Base-by-base conservation (phyloP, 2,888 invertebrate genomes). In the Pseudococcus longispinus region DNA sequence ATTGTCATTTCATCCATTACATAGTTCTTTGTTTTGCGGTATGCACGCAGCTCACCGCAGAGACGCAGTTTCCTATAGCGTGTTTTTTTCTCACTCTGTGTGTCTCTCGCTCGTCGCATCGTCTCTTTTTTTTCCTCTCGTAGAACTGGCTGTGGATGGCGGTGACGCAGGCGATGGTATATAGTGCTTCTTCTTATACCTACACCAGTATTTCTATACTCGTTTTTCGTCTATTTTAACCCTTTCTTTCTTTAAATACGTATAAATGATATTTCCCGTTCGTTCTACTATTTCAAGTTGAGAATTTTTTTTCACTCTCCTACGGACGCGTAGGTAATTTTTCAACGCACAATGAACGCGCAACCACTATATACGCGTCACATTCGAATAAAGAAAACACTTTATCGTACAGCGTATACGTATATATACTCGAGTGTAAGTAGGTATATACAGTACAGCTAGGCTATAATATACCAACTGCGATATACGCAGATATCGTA, bases 1-100 rank as follows among this genome's bases (percentile, higher is more conserved):
- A 74, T 74, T 74, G 74, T 74, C 74, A 74, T 74, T 74, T 74
- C 74, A 74, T 74, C 74, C 74, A 74, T 74, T 74, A 74, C 37
- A 37, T 74, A 74, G 74, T 74, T 74, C 74, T 74, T 74, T 74
- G 74, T 74, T 74, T 74, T 74, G 74, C 74, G 74, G 74, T 74
- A 74, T 74, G 74, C 37, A 74, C 26, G 65, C 65, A 74, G 26
- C 70, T 70, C 70, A 70, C 70, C 70, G 70, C 70, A 70, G 70
- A 70, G 70, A 70, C 70, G 70, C 70, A 70, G 70, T 37, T 74
- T 74, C 74, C 74, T 74, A 74, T 18, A 37, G 74, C 2, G 74
- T 74, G 5, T 74, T 65, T 55, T 11, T 20, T n/a, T n/a, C n/a
- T n/a, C n/a, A n/a, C 65, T 26, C 23, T 65, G 26, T 74, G n/a